Evolutionary conservation across 2,888 invertebrate genomes (phyloP), one percentile per base, ranked within the genome.

Genomic region (Trichacis sp.): DNA sequence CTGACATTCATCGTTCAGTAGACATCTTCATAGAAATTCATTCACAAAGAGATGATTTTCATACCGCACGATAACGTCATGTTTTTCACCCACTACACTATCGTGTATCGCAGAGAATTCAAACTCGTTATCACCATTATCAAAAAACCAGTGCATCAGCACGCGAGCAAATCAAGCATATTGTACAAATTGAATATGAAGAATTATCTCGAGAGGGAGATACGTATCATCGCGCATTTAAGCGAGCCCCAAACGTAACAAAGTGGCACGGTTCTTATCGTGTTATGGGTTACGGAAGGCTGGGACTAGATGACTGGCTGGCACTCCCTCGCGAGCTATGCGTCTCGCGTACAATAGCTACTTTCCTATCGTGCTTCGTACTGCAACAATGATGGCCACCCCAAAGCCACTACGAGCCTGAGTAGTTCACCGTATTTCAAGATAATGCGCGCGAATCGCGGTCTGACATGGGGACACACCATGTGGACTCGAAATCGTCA

Each of bases 211-310:
- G 48, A 58, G 53, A 67, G 67, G 64, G 71, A 68, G 72, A 72
- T 72, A 69, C 65, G 72, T 72, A 72, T 72, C 72, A 69, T 71
- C 76, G 77, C 73, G 76, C 79, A 78, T 80, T 82, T 80, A 81
- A 79, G 74, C 77, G 76, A 72, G 63, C 76, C 77, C 72, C 70
- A 64, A 72, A 75, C 74, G 77, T 77, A 82, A 83, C 83, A 82
- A 83, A 83, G 81, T 82, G 81, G 79, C 79, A 77, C 72, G 79
- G 76, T 81, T 81, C 83, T 83, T 83, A 83, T 83, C 83, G 78
- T 75, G 79, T 81, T 82, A 81, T 73, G 72, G 75, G 70, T 71
- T 72, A 69, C 60, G 72, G 71, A 56, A 46, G 24, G 24, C 46
- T 29, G 29, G 56, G 49, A 47, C 55, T 48, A 45, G 36, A 40